Percentiles rank a stretch among this genome's conserved stretches.
Evolutionary conservation across 2,888 invertebrate species (phyloP).

Genomic region (Listrodromus nycthemerus): DNA sequence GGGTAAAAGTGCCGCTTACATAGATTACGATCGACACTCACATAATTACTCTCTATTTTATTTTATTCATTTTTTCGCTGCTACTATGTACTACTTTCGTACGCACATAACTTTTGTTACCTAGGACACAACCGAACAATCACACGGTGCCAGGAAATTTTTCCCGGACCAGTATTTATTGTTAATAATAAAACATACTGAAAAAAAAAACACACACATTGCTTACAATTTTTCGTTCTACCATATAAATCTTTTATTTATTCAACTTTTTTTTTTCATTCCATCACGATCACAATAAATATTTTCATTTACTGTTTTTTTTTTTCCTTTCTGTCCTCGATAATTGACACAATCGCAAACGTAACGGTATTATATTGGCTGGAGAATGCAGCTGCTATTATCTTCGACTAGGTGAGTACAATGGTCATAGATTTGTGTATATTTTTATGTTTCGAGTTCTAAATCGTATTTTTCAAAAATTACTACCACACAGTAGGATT

Average conservation of each 20-base stretch:
- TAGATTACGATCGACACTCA: conserved; percentile 46
- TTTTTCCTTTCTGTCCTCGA: conserved; percentile 37
- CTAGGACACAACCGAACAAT: conserved; percentile 59
- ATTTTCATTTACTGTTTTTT: conserved; percentile 59
- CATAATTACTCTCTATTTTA: conserved; percentile 43
- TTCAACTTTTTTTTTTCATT: conserved; percentile 17
- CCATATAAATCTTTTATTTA: conserved; percentile 56
- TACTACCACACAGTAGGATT: conserved; percentile 32
- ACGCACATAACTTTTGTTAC: conserved; percentile 68
- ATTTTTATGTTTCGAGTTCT: conserved; percentile 34
- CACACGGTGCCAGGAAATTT: conserved; percentile 69
- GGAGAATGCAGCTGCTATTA: conserved; percentile 73
- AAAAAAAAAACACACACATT: conserved; percentile 72
- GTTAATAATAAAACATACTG: conserved; percentile 80
- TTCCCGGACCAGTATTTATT: conserved; percentile 80
- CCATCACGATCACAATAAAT: conserved; percentile 52
- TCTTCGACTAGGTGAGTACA: conserved; percentile 52
- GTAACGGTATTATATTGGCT: conserved; percentile 73
- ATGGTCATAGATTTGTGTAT: conserved; percentile 27
- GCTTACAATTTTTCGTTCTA: conserved; percentile 52
- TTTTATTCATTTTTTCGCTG: conserved; percentile 47
- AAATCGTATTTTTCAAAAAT: background rate
- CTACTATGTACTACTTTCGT: conserved; percentile 67
- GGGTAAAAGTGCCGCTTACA: conserved; percentile 28
- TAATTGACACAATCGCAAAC: conserved; percentile 77